These are phyloP conservation scores for Cathartes aura DNA, from an alignment of 2,113 vertebrate species.

Conservation along the genomic window DNA sequence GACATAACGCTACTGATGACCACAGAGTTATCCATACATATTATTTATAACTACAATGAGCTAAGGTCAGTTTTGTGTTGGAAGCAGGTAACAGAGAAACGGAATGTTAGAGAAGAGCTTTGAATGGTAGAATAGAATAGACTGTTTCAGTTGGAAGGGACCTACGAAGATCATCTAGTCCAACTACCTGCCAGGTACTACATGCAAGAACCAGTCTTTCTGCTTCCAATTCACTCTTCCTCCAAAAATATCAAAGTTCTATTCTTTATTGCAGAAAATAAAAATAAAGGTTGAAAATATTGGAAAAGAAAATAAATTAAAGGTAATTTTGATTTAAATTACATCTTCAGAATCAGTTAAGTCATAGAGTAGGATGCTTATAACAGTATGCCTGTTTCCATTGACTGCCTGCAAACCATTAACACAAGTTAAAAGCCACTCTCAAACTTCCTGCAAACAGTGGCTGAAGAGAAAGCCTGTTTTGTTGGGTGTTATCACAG, in stretches of 20 bases:
- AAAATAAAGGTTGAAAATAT: background rate
- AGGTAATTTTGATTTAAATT: background rate
- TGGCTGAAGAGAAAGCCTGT: background rate
- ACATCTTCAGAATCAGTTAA: background rate
- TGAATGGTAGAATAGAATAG: background rate
- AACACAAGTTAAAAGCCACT: background rate
- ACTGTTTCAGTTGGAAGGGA: background rate
- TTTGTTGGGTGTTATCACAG: background rate
- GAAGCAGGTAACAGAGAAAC: background rate
- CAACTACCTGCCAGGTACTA: background rate
- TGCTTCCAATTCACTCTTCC: background rate
- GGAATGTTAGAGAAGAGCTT: background rate
- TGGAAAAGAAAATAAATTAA: background rate
- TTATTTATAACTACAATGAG: background rate
- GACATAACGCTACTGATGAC: background rate
- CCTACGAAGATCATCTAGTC: background rate
- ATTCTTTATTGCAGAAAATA: background rate
- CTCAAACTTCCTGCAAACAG: background rate
- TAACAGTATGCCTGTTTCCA: background rate
- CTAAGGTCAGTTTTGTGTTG: background rate
- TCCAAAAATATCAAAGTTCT: background rate
- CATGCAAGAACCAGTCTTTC: background rate
- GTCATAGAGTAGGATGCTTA: background rate
- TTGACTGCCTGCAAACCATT: background rate
- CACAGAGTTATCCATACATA: background rate